Base-by-base conservation (phyloP, 1,140 invertebrate genomes). In the Bombus haemorrhoidalis region DNA sequence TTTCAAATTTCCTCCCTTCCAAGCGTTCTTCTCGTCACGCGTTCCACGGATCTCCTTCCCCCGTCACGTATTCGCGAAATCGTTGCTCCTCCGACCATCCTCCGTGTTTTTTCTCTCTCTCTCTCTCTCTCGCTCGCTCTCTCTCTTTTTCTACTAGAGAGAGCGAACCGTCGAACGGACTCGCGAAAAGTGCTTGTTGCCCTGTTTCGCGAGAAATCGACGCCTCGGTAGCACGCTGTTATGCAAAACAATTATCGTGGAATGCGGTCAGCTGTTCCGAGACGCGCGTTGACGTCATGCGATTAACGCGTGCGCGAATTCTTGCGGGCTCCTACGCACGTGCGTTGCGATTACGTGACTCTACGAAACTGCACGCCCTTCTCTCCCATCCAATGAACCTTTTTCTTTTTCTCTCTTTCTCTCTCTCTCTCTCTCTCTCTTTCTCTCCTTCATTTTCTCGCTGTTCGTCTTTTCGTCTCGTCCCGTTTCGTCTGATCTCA, bases 251-350 rank as follows among this genome's bases (percentile, higher is more conserved):
- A 95, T 95, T 95, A 95, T 95, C 90, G 90, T 89, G 94, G 94
- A 95, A 95, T 95, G 94, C 94, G 94, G 94, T 94, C 94, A 95
- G 92, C 94, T 94, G 94, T 94, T 94, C 92, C 90, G 93, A 94
- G 92, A 92, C 89, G 87, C 86, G 83, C 86, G 86, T 85, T 94
- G 93, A 95, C 94, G 93, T 95, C 93, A 95, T 79, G 84, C 85
- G 81, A 75, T 88, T 86, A 81, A 88, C 78, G 84, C 79, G 85
- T 76, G 87, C 74, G 87, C 81, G 81, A 80, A 80, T 83, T 89
- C 82, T 87, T 73, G 86, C 89, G 77, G 34, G 47, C 82, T 85
- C 68, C 80, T 75, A 81, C 79, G 86, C 82, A 90, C 89, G 86
- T 84, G 89, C 80, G 85, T 85, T 80, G 72, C 25, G 84, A 47